Conservation (phyloP, 2,888 invertebrate species). For the Hirtodrosophila duncani region DNA sequence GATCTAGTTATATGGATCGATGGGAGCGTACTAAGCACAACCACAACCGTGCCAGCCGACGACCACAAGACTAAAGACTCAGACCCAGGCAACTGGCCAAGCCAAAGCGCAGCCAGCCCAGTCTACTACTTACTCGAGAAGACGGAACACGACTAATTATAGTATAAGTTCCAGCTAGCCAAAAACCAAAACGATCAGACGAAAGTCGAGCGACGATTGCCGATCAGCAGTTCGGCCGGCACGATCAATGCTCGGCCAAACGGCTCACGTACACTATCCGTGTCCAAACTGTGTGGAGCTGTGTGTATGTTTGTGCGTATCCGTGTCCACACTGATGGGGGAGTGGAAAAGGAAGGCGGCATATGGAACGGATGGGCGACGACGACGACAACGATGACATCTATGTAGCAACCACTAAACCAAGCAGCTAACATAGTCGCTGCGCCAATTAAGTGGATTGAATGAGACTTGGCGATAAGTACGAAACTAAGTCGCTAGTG, state of each 20-base stretch:
- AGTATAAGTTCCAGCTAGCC: slow-evolving; percentile 74
- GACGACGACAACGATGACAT: slow-evolving; percentile 12
- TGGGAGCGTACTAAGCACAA: slow-evolving; percentile 76
- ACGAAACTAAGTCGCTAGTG: slow-evolving; percentile 34
- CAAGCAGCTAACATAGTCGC: slow-evolving; percentile 44
- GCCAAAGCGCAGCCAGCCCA: slow-evolving; percentile 49
- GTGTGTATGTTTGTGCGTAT: slow-evolving; percentile 7
- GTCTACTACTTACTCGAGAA: slow-evolving; percentile 78
- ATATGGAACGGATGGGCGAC: slow-evolving; percentile 54
- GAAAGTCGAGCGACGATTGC: slow-evolving; percentile 25
- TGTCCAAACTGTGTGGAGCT: slow-evolving; percentile 46
- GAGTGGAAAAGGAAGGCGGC: slow-evolving; percentile 7
- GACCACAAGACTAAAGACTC: slow-evolving; percentile 40
- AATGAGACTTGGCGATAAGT: slow-evolving; percentile 61
- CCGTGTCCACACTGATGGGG: slow-evolving; percentile 9
- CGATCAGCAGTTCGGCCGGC: slow-evolving; percentile 1
- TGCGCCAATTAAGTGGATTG: slow-evolving; percentile 36
- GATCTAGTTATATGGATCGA: slow-evolving; percentile 77
- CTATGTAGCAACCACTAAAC: slow-evolving; percentile 51
- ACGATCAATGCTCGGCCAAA: slow-evolving; percentile 18
- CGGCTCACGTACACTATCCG: slow-evolving; percentile 50
- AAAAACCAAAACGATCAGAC: slow-evolving; percentile 47
- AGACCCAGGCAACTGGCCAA: slow-evolving; percentile 17
- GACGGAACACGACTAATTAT: slow-evolving; percentile 78
- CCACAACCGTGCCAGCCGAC: slow-evolving; percentile 52